A percentile compares a stretch with the other conserved stretches of the same genome.
These are phyloP conservation scores for Australoheros facetus DNA, from an alignment of 2,797 vertebrate genomes.

Conservation along the genomic window DNA sequence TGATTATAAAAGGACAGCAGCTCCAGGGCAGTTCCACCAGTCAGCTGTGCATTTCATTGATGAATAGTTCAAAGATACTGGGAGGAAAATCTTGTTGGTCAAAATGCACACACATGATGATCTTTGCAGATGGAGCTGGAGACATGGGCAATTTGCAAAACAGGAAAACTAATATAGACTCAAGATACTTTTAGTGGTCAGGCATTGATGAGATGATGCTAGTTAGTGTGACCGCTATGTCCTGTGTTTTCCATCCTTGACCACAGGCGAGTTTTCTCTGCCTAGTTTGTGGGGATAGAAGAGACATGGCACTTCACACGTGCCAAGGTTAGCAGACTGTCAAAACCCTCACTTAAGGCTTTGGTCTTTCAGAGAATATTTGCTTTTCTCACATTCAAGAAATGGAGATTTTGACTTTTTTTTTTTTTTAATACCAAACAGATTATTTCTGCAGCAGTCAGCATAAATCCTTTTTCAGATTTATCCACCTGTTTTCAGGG, in stretches of 20 bases:
- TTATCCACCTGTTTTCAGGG: conserved; percentile 19
- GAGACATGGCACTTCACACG: conserved; percentile 47
- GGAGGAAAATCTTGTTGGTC: conserved; percentile 62
- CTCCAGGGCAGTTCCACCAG: conserved; percentile 40
- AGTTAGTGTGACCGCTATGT: conserved; percentile 74
- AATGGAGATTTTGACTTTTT: background rate
- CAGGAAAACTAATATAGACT: conserved; percentile 78
- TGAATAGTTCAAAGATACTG: conserved; percentile 54
- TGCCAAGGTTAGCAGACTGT: conserved; percentile 68
- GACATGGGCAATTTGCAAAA: conserved; percentile 74
- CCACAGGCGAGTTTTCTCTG: conserved; percentile 65
- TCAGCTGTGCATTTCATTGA: conserved; percentile 52
- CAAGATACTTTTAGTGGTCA: conserved; percentile 69
- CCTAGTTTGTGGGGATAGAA: conserved; percentile 55
- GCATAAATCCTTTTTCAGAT: background rate
- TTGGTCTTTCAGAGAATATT: conserved; percentile 10
- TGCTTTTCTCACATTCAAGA: background rate
- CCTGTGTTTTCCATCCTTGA: conserved; percentile 74
- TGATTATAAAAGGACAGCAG: conserved; percentile 60
- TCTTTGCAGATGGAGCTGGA: conserved; percentile 71
- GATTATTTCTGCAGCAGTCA: background rate
- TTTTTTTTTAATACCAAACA: background rate
- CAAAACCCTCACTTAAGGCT: conserved; percentile 51
- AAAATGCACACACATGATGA: conserved; percentile 59
- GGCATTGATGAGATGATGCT: conserved; percentile 77